Percentiles rank a stretch among this genome's conserved stretches.
Conservation (phyloP, 2,797 vertebrate genomes). For the Oreortyx pictus region DNA sequence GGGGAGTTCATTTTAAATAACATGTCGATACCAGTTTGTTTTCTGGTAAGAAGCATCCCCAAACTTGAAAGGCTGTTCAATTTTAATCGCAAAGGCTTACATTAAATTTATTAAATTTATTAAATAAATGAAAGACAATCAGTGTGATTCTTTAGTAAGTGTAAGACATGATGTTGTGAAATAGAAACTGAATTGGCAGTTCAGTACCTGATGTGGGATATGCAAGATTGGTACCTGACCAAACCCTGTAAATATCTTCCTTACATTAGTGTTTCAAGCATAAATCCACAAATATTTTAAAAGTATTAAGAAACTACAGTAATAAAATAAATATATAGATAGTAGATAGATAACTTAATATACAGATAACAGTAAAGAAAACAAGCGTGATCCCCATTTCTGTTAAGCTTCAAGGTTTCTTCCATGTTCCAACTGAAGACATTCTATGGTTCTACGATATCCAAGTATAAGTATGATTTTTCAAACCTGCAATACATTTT, state of each 20-base stretch:
- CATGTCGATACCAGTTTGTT: not conserved
- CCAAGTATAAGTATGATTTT: not conserved
- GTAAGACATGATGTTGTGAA: not conserved
- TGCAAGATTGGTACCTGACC: not conserved
- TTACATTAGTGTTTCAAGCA: not conserved
- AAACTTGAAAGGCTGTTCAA: not conserved
- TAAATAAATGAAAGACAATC: not conserved
- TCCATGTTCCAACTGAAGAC: not conserved
- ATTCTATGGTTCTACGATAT: not conserved
- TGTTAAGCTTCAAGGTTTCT: not conserved
- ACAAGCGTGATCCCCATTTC: not conserved
- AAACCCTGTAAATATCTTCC: not conserved
- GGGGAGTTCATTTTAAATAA: constrained; percentile 13
- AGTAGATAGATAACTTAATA: not conserved
- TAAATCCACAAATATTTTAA: not conserved
- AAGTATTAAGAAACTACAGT: not conserved
- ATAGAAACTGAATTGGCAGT: not conserved
- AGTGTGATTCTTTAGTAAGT: not conserved
- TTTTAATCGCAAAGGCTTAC: not conserved
- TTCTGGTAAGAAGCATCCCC: not conserved
- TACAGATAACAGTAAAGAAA: not conserved
- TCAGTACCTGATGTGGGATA: not conserved
- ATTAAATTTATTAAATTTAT: not conserved
- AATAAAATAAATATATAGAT: not conserved
- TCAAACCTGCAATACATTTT: not conserved